Evolutionary conservation across 92 coral and sea anemone genomes (phyloP), one percentile per base, ranked within the genome.

Genomic region (Galaxea fascicularis): DNA sequence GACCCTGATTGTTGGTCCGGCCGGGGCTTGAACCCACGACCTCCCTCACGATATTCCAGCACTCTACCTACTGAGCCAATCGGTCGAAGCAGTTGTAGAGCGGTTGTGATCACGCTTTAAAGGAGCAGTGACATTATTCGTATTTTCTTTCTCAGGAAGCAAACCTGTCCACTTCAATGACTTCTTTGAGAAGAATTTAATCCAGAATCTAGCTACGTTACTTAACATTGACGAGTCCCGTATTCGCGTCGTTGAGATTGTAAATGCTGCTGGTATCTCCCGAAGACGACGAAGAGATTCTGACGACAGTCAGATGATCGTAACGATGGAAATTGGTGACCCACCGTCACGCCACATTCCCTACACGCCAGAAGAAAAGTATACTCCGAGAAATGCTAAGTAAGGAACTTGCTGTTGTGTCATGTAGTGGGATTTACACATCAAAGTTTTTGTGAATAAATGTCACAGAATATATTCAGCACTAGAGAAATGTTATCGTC

Each of bases 161-260:
- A 93, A 80, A 65, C 94, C 98, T 31, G 95, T 93, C 1, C 88
- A 85, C 45, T 84, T 93, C 20, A 84, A 93, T 65, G 96, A 95
- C 35, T 95, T 95, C 92, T 95, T 95, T 86, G 98, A 95, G 68
- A 94, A 86, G 53, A 95, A 95, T 82, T 83, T 95, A 44, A 85
- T 95, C 30, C 54, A 88, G 25, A 95, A 95, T 84, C 82, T 95
- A 35, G 98, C 96, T 8, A 87, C 95, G 5, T 83, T 95, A 18
- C 95, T 95, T 1, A 86, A 88, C 27, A 95, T 95, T 60, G 92
- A 91, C 79, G 80, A 80, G 73, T 95, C 98, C 62, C 92, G 91
- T 17, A 93, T 95, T 60, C 93, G 98, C 10, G 82, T 95, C 21
- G 95, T 95, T 54, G 88, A 93, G 69, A 90, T 95, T 46, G 91